phyloP scores from a whole-genome alignment of 2,888 invertebrate species.

The Parascotia fuliginaria region DNA sequence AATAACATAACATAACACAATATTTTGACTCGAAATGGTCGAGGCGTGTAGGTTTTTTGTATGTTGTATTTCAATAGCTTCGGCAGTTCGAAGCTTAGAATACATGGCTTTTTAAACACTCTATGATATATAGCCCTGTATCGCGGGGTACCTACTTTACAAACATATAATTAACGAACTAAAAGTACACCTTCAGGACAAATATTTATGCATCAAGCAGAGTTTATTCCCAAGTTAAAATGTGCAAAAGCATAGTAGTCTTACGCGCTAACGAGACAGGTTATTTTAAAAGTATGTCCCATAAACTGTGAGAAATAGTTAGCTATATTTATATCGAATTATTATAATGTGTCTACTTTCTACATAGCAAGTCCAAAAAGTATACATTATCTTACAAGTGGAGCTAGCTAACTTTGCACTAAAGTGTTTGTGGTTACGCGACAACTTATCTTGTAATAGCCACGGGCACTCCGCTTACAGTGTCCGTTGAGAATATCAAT shows the following conservation, averaged over 20 bases:
- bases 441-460: slow-evolving; percentile 52
- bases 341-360: slow-evolving; percentile 17
- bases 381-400: slow-evolving; percentile 23
- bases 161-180: too few species aligned
- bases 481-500: slow-evolving; percentile 66
- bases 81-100: too few species aligned
- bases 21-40: slow-evolving; percentile 22
- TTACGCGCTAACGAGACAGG: too few species aligned
- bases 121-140: too few species aligned
- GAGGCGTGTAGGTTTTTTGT: slow-evolving; percentile 15
- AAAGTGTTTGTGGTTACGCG: slow-evolving; percentile 35
- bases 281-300: not conserved
- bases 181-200: too few species aligned
- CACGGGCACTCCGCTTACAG: slow-evolving; percentile 53
- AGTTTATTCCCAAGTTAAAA: too few species aligned
- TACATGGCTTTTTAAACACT: too few species aligned
- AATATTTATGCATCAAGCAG: too few species aligned
- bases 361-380: slow-evolving; percentile 8
- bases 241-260: too few species aligned
- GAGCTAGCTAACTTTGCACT: slow-evolving; percentile 36
- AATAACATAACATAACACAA: slow-evolving; percentile 24
- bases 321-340: not conserved
- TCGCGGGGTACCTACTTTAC: too few species aligned
- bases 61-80: too few species aligned
- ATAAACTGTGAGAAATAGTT: not conserved